Percentiles rank a stretch among this genome's conserved stretches.
phyloP scores from a whole-genome alignment of 2,888 invertebrate species.

The Melinaea marsaeus region DNA sequence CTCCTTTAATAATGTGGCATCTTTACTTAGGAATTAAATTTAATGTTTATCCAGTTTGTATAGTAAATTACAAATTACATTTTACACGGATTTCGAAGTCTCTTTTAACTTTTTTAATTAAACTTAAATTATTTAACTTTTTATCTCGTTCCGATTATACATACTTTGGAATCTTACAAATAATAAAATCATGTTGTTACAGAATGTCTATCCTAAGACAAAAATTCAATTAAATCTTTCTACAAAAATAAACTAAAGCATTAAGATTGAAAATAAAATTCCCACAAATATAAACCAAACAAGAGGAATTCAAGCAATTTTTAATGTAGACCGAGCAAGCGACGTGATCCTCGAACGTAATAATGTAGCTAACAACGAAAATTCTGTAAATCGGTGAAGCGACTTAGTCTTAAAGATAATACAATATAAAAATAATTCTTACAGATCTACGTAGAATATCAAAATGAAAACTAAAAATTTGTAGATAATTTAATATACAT shows the following conservation, averaged over 20 bases:
- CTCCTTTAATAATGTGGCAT: neutral
- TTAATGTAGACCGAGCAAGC: slow-evolving; percentile 65
- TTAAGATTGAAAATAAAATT: slow-evolving; percentile 59
- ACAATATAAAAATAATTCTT: slow-evolving; percentile 18
- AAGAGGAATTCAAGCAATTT: slow-evolving; percentile 74
- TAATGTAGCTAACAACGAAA: slow-evolving; percentile 58
- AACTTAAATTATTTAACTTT: no score
- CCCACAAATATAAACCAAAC: slow-evolving; percentile 61
- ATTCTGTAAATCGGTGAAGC: slow-evolving; percentile 45
- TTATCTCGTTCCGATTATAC: no score
- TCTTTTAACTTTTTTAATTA: no score
- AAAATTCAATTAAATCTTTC: slow-evolving; percentile 60
- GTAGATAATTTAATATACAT: no score
- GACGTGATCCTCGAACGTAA: slow-evolving; percentile 50
- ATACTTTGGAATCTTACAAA: no score
- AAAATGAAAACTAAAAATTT: no score
- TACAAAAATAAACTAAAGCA: slow-evolving; percentile 45
- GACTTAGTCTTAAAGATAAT: slow-evolving; percentile 34
- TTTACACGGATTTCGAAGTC: no score
- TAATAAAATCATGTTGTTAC: neutral
- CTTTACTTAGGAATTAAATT: neutral
- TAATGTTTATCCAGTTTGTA: neutral
- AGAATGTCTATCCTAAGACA: slow-evolving; percentile 27
- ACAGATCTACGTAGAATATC: neutral
- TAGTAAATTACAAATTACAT: no score